These are phyloP conservation scores for Microtus montanus DNA, from an alignment of 2,113 vertebrate genomes.

Conservation along the genomic window DNA sequence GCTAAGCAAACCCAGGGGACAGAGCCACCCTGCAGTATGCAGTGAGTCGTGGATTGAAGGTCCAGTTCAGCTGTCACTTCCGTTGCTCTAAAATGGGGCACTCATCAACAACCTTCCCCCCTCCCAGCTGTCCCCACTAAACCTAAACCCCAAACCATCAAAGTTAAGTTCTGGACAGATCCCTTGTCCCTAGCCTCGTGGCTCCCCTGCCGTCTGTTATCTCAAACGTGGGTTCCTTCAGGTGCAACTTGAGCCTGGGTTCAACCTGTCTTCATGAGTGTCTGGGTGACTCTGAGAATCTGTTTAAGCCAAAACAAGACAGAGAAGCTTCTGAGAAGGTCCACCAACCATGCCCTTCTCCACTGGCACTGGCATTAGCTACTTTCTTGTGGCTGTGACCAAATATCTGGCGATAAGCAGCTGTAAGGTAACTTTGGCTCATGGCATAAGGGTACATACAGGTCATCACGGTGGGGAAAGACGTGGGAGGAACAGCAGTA, in stretches of 20 bases:
- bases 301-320: rapidly evolving
- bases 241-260: rapidly evolving
- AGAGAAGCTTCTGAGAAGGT: background rate
- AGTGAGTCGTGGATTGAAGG: too few species aligned
- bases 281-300: rapidly evolving
- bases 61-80: background rate
- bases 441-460: background rate
- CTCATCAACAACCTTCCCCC: rapidly evolving
- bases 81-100: rapidly evolving
- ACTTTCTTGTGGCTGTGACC: background rate
- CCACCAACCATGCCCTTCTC: rapidly evolving
- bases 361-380: background rate
- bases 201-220: background rate
- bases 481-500: background rate
- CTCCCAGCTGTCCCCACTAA: background rate
- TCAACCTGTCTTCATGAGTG: rapidly evolving
- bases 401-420: background rate
- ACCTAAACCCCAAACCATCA: background rate
- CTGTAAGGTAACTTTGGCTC: background rate
- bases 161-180: rapidly evolving
- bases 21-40: rapidly evolving
- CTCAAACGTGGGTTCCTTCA: background rate
- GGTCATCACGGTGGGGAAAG: background rate
- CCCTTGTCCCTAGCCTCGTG: rapidly evolving
- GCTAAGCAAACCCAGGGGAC: background rate